phyloP scores from a whole-genome alignment of 2,888 invertebrate species.

The Entomobrya multifasciata region DNA sequence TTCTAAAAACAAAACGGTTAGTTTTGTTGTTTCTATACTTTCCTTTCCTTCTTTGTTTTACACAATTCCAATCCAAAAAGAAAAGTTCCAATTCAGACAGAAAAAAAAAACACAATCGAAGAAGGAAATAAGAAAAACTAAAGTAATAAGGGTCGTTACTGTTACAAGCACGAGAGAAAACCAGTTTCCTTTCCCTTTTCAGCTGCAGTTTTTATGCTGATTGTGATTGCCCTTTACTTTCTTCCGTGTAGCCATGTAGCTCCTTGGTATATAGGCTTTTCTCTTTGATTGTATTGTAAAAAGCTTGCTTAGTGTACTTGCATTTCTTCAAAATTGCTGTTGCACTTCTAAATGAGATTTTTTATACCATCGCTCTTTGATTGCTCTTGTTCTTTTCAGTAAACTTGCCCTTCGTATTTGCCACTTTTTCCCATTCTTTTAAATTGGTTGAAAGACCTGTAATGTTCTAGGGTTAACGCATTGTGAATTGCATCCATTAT shows the following conservation, averaged over 20 bases:
- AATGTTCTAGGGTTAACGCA: neutral
- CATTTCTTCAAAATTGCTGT: neutral
- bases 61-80: neutral
- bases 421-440: constrained; percentile 23
- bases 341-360: constrained; percentile 37
- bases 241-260: too few relatives aligned
- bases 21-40: constrained; percentile 11
- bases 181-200: constrained; percentile 21
- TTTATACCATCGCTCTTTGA: neutral
- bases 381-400: neutral
- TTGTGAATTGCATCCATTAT: constrained; percentile 25
- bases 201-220: constrained; percentile 21
- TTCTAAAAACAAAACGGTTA: constrained; percentile 6
- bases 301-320: neutral
- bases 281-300: neutral
- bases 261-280: too few relatives aligned
- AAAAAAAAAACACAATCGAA: constrained; percentile 30
- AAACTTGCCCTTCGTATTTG: constrained; percentile 34
- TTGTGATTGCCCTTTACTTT: constrained; percentile 3
- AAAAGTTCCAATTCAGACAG: constrained; percentile 3
- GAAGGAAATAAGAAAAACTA: constrained; percentile 27
- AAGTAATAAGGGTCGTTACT: constrained; percentile 43
- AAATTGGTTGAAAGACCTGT: constrained; percentile 30
- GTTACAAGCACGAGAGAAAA: neutral
- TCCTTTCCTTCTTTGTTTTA: neutral